Conservation (phyloP, 2,888 invertebrate species). For the Merodon equestris region DNA sequence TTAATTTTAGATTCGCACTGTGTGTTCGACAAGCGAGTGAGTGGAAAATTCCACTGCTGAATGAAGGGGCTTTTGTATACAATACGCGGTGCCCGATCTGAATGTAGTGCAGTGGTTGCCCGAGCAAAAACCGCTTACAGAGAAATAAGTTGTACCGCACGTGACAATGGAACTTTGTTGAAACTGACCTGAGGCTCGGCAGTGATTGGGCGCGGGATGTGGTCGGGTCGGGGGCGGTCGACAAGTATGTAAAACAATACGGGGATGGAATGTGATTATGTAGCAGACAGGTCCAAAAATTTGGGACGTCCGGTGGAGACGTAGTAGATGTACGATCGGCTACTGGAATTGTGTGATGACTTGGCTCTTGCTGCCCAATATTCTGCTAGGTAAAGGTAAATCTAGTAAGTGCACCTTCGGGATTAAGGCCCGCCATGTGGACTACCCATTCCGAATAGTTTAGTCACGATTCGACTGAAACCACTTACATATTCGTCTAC, state of each 20-base stretch:
- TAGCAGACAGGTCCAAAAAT: conserved; percentile 6
- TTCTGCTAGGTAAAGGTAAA: too few relatives aligned
- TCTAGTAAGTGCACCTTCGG: too few relatives aligned
- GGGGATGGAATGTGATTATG: conserved; percentile 10
- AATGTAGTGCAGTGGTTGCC: conserved; percentile 22
- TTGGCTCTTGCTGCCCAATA: too few relatives aligned
- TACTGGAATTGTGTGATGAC: too few relatives aligned
- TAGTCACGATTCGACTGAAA: too few relatives aligned
- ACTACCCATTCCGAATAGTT: too few relatives aligned
- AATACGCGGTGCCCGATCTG: conserved; percentile 14
- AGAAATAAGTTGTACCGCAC: conserved; percentile 32
- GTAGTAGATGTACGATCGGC: too few relatives aligned
- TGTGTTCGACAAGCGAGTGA: conserved; percentile 24
- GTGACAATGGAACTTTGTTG: conserved; percentile 54
- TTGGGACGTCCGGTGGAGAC: conserved; percentile 21
- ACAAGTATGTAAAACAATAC: conserved; percentile 16
- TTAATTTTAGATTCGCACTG: conserved; percentile 48
- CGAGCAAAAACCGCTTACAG: conserved; percentile 34
- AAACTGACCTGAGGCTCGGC: not conserved
- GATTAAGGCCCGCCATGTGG: too few relatives aligned
- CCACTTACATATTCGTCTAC: too few relatives aligned
- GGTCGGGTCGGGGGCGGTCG: conserved; percentile 19
- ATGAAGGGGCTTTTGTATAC: conserved; percentile 44
- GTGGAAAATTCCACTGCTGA: conserved; percentile 57
- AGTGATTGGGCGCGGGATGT: too few relatives aligned